Conservation (phyloP, 2,888 invertebrate genomes). For the Diarsia rubi region DNA sequence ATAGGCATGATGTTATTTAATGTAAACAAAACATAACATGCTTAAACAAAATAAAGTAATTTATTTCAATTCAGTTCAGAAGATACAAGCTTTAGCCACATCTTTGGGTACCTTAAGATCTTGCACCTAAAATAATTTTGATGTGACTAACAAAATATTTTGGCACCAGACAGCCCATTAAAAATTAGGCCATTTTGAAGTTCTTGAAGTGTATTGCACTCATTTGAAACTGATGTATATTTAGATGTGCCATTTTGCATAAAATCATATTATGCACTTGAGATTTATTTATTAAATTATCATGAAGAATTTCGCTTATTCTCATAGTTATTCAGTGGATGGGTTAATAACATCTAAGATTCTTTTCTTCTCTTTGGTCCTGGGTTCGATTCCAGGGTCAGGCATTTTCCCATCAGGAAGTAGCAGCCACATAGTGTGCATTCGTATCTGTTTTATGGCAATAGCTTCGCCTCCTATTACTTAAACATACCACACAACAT, state of each 20-base stretch:
- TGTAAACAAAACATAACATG: neutral
- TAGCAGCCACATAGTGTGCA: too few species aligned
- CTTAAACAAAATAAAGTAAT: neutral
- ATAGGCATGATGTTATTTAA: neutral
- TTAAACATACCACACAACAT: too few species aligned
- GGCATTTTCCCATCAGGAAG: too few species aligned
- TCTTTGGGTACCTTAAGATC: slow-evolving; percentile 12
- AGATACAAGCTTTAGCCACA: slow-evolving; percentile 17
- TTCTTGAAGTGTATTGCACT: slow-evolving; percentile 40
- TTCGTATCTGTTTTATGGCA: too few species aligned
- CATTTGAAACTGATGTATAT: slow-evolving; percentile 25
- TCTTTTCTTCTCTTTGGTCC: neutral
- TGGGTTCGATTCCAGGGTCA: too few species aligned
- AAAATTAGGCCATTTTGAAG: slow-evolving; percentile 64
- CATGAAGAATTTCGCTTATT: neutral
- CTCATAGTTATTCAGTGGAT: neutral
- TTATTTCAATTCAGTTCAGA: slow-evolving; percentile 14
- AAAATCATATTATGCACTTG: slow-evolving; percentile 1
- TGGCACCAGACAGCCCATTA: slow-evolving; percentile 68
- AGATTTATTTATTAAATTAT: neutral
- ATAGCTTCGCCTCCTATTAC: too few species aligned
- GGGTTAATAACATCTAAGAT: neutral
- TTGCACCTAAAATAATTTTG: slow-evolving; percentile 49
- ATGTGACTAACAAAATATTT: slow-evolving; percentile 63
- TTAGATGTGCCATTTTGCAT: slow-evolving; percentile 5